Evolutionary conservation across 2,113 vertebrate species (phyloP), one percentile per base, ranked within the genome.

Genomic region (Caranx ignobilis): DNA sequence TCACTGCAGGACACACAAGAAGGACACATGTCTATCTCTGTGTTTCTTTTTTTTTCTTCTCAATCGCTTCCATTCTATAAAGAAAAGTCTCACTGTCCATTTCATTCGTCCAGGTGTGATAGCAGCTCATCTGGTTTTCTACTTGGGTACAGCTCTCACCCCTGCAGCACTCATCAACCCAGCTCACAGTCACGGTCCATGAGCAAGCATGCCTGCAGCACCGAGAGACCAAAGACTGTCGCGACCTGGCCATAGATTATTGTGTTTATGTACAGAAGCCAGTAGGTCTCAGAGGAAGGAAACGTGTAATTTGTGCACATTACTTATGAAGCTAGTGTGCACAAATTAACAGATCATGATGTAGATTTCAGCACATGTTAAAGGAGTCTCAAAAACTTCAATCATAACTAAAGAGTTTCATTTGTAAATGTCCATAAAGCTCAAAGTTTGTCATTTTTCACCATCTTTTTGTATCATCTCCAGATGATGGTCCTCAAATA

Each of bases 21-120:
- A 54, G 32, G 26, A 62, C 35, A n/a, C 16, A 4, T 10, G 7
- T 66, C 65, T 63, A n/a, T 54, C 7, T n/a, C 26, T 37, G 2
- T 9, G 8, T 19, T 35, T 3, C 34, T 74, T 67, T 9, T 41
- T 41, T 26, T 35, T 3, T 43, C 67, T 67, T 9, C 11, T 41
- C 8, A 19, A 11, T 37, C 5, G 0, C 16, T 15, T 48, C 34
- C 19, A 59, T 63, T 12, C 32, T 52, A 70, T 8, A 55, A 35
- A 66, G 11, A 52, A 21, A 37, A 32, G 62, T 39, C 32, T 16
- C 9, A 19, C 2, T 10, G 19, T 11, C 54, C 26, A 11, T 43
- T 75, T 81, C 6, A 66, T 65, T 48, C 79, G 43, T 13, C 10
- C 16, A 41, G 31, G 32, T 85, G 59, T 74, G 9, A 56, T 6